Evolutionary conservation across 2,113 vertebrate genomes (phyloP).

Genomic region (Cynocephalus volans): DNA sequence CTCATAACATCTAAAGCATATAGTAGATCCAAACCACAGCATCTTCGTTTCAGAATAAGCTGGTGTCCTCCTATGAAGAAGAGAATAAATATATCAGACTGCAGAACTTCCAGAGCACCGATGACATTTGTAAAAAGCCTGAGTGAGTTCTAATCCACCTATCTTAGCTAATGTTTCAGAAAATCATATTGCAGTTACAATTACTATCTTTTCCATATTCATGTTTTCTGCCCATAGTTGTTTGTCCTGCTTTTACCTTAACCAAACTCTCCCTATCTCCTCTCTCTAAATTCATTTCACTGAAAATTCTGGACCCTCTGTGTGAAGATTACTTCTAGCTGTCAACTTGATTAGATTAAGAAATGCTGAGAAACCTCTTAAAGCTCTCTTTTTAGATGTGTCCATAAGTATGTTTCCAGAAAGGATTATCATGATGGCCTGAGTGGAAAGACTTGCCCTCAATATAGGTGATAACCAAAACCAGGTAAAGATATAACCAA

Average conservation of each 20-base stretch:
- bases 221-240: background rate
- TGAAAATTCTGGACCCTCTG: background rate
- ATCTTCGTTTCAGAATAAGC: background rate
- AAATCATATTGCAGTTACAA: background rate
- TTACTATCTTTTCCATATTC: background rate
- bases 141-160: background rate
- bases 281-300: background rate
- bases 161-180: background rate
- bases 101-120: background rate
- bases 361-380: no score
- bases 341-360: no score
- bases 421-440: no score
- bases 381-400: no score
- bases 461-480: no score
- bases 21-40: background rate
- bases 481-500: no score
- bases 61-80: background rate
- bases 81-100: background rate
- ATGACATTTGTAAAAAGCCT: background rate
- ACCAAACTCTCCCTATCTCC: background rate
- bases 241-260: background rate
- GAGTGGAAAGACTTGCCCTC: no score
- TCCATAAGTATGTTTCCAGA: no score
- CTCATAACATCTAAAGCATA: background rate
- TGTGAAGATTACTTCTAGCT: no score